Base-by-base conservation (phyloP, 2,888 invertebrate species). In the Digitonthophagus gazella region DNA sequence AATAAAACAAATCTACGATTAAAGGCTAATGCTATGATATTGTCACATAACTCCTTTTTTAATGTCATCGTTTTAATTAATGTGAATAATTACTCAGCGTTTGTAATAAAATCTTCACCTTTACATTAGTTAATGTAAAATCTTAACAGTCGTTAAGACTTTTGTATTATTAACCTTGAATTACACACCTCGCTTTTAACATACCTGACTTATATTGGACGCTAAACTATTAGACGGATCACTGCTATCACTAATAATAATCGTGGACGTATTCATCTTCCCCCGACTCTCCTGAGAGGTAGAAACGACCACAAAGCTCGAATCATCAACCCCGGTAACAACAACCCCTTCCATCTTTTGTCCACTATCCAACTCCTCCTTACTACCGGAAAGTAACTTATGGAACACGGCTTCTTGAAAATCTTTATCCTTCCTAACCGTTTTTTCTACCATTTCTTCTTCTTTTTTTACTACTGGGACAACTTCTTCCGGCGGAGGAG, bases 201-300 rank as follows among this genome's bases (percentile, higher is more conserved):
- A 73, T 74, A 82, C 92, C 77, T 91, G 91, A 67, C 91, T 92
- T 65, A 91, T 89, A 73, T 90, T 89, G 54, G 91, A 88, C 1
- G 90, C 90, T 74, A 93, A 83, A 76, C 92, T 91, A 82, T 93
- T 93, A n/a, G 89, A 89, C 71, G 86, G 83, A 78, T 89, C 87
- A 58, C 86, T 85, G 76, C 84, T 79, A 69, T 86, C 85, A 1
- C 85, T 81, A 73, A 84, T 86, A 69, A 86, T 86, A 68, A 86
- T 86, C 58, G 82, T 83, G 44, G 86, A 86, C 58, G 85, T 86
- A 65, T 84, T 85, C 61, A 81, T 74, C 74, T 83, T 83, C 70
- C 78, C 79, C 15, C 78, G 77, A 64, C 81, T 81, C 6, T 77
- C 73, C 68, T 77, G 79, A 15, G 75, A 76, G 28, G 81, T 78